A percentile compares a stretch with the other conserved stretches of the same genome.
phyloP scores from a whole-genome alignment of 2,113 vertebrate species.

The Mus pahari region DNA sequence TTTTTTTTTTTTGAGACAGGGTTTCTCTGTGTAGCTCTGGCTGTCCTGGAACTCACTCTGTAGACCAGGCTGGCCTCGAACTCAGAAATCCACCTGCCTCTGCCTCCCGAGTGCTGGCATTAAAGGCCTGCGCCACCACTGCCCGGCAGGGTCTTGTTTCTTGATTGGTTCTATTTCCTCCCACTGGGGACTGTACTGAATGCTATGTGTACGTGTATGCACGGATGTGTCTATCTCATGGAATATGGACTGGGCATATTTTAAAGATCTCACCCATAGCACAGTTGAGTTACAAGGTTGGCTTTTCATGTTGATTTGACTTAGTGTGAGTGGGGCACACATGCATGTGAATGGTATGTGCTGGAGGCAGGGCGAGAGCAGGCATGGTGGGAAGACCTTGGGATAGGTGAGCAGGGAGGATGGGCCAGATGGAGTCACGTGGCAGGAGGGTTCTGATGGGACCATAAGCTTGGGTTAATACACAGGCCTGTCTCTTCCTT shows the following conservation, averaged over 20 bases:
- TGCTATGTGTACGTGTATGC: not conserved
- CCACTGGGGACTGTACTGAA: not conserved
- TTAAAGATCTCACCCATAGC: no score
- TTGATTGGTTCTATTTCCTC: not conserved
- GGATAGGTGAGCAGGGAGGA: not conserved
- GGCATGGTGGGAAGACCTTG: accelerated
- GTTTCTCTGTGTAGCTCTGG: no score
- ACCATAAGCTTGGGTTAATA: not conserved
- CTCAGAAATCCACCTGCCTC: no score
- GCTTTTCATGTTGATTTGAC: no score
- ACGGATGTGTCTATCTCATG: not conserved
- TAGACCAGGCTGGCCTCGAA: no score
- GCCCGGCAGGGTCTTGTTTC: not conserved
- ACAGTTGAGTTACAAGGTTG: not conserved
- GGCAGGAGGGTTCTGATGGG: not conserved
- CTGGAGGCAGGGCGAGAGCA: accelerated
- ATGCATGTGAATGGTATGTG: accelerated
- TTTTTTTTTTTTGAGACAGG: no score
- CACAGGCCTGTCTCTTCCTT: not conserved
- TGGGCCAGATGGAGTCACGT: not conserved
- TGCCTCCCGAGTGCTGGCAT: no score
- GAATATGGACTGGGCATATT: not conserved
- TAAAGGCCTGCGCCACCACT: no score
- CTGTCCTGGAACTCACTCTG: no score
- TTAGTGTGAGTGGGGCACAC: accelerated